Conservation (phyloP, 64 coral and sea anemone species). For the Pachyseris speciosa region DNA sequence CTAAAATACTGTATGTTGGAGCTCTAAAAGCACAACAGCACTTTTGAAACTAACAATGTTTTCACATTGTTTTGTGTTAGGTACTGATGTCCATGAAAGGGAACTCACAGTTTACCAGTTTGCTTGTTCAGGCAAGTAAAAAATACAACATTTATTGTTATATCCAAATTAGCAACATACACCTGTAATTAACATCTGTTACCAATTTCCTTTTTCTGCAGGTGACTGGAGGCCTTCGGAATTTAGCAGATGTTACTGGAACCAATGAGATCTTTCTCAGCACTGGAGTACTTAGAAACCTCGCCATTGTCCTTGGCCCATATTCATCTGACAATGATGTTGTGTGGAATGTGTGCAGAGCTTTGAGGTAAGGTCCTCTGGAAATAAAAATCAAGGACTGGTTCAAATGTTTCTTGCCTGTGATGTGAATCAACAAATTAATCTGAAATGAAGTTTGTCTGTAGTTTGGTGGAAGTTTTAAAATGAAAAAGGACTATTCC, state of each 20-base stretch:
- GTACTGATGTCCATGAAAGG: slow-evolving; percentile 43
- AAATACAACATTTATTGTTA: neutral
- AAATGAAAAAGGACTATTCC: too few species aligned
- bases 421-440: too few species aligned
- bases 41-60: neutral
- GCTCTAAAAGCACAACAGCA: too few species aligned
- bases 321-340: slow-evolving; percentile 88
- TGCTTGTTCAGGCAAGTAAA: slow-evolving; percentile 17
- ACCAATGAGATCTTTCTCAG: slow-evolving; percentile 79
- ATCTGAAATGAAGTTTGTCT: too few species aligned
- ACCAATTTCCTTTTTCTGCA: neutral
- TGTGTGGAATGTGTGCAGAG: slow-evolving; percentile 92
- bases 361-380: slow-evolving; percentile 72
- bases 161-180: too few species aligned
- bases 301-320: slow-evolving; percentile 56
- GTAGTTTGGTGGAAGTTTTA: too few species aligned
- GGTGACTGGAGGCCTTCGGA: slow-evolving; percentile 89
- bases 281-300: slow-evolving; percentile 58
- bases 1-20: too few species aligned
- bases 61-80: neutral
- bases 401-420: neutral
- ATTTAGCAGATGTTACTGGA: slow-evolving; percentile 93
- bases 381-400: neutral
- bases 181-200: too few species aligned
- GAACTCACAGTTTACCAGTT: slow-evolving; percentile 38